Base-by-base conservation (phyloP, 2,888 invertebrate genomes). In the Orthosia incerta region DNA sequence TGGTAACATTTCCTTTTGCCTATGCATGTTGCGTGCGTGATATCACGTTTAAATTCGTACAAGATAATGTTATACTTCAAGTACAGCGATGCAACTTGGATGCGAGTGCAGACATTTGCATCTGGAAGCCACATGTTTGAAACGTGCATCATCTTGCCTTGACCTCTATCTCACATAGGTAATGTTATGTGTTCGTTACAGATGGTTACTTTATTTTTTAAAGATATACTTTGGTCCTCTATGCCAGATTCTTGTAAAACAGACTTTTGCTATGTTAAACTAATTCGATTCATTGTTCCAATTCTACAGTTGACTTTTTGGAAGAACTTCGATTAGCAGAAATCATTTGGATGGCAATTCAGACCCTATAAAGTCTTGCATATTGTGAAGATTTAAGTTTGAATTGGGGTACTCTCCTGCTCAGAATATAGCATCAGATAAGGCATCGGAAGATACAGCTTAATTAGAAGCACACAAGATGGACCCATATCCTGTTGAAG, bases 121-220 rank as follows among this genome's bases (percentile, higher is more conserved):
- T 64, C 74, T 73, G 55, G 15, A 31, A 23, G 56, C 46, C 74
- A 61, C 51, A 79, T 60, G 66, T 45, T 57, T 5, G 20, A 18
- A 53, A 53, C 53, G 23, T 53, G 31, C 39, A 53, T 18, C 2
- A 16, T 57, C 20, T 65, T n/a, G 62, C 79, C 74, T 60, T 60
- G 79, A 72, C 61, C 61, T 9, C 56, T 50, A 13, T 20, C 13
- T 13, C 18, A 18, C 20, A 11, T 45, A 20, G 13, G 59, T 31
- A 23, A 12, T 15, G 9, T 12, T 39, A 39, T 31, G 9, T 48
- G 15, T 53, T 39, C n/a, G 2, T 39, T 51, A 51, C 39, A 59
- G 13, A 9, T 39, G 59, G 5, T 13, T 3, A 20, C 15, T n/a
- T 45, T 39, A 39, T 57, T 39, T 57, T 57, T 2, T 1, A 51